phyloP scores from a whole-genome alignment of 1,140 invertebrate genomes.

The Sitobion miscanthi region DNA sequence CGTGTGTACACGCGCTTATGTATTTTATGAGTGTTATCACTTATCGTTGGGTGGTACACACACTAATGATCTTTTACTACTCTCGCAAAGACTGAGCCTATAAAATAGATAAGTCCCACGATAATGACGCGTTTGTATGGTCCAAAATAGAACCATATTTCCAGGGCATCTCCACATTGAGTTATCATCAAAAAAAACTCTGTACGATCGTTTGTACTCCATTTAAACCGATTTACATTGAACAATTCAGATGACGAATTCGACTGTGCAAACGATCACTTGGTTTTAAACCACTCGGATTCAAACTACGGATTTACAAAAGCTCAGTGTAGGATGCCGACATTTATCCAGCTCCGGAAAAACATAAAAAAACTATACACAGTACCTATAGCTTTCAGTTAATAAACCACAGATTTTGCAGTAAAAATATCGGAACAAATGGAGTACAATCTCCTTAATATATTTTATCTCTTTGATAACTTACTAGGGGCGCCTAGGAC shows the following conservation, averaged over 20 bases:
- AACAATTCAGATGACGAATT: neutral
- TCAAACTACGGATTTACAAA: neutral
- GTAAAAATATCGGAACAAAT: neutral
- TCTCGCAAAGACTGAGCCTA: neutral
- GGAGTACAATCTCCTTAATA: neutral
- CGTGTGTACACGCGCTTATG: neutral
- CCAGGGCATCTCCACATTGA: neutral
- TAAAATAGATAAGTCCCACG: neutral
- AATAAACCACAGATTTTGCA: neutral
- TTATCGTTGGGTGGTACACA: neutral
- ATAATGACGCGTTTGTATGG: neutral
- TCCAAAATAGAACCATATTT: neutral
- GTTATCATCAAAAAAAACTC: neutral
- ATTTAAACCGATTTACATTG: too few relatives aligned
- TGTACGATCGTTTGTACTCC: too few relatives aligned
- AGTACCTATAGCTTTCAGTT: neutral
- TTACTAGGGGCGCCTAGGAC: neutral
- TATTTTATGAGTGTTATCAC: neutral
- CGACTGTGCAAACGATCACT: neutral
- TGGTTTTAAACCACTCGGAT: neutral
- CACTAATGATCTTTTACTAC: neutral
- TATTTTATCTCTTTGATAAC: neutral
- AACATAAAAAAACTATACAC: neutral
- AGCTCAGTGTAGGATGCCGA: neutral
- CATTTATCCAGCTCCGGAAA: too few relatives aligned